Conservation (phyloP, 2,113 vertebrate species). For the Uropsilus gracilis region DNA sequence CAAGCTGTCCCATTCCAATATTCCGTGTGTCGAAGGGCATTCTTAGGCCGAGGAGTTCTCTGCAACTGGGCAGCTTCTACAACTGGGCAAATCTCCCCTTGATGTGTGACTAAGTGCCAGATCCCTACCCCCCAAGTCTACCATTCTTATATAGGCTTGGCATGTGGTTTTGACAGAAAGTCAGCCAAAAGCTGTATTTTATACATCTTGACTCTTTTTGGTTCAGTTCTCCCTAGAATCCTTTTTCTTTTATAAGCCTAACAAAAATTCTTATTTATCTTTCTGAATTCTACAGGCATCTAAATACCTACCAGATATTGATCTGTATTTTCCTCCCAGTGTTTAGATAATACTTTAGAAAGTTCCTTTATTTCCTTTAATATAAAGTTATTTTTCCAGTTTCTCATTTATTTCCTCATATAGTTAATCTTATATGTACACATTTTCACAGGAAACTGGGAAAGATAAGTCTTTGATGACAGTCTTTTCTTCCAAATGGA, state of each 20-base stretch:
- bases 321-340: neutral
- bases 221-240: neutral
- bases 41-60: neutral
- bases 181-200: neutral
- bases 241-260: neutral
- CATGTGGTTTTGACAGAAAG: neutral
- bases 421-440: neutral
- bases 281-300: neutral
- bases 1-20: neutral
- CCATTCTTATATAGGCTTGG: neutral
- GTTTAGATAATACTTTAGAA: neutral
- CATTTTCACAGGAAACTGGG: neutral
- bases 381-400: neutral
- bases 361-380: neutral
- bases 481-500: neutral
- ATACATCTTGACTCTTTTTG: neutral
- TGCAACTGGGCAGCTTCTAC: neutral
- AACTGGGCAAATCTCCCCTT: accelerated
- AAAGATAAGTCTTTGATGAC: neutral
- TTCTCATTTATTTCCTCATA: slow-evolving; percentile 3
- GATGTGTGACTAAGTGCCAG: accelerated
- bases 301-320: neutral
- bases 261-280: neutral
- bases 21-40: neutral
- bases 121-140: too few relatives aligned